Evolutionary conservation across 1,140 invertebrate genomes (phyloP).

Genomic region (Eupristina koningsbergeri): DNA sequence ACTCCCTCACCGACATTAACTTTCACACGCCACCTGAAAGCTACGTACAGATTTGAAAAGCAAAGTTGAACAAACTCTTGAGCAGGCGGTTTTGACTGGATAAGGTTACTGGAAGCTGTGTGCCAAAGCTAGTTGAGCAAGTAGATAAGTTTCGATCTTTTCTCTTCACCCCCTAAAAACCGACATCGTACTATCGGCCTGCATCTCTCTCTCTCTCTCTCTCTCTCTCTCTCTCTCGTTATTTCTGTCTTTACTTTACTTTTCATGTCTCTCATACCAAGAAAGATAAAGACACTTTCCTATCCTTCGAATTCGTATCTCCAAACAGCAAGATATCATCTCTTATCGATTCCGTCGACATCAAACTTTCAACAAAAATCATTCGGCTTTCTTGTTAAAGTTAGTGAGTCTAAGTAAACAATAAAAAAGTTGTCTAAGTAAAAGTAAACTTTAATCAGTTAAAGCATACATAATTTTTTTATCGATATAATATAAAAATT

Average conservation of each 20-base stretch:
- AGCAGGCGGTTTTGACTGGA: slow-evolving; percentile 67
- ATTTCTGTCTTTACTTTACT: slow-evolving; percentile 31
- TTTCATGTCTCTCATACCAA: background rate
- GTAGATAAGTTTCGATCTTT: slow-evolving; percentile 71
- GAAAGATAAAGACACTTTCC: slow-evolving; percentile 14
- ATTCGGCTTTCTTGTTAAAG: background rate
- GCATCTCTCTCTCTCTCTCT: background rate
- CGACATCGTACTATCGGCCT: background rate
- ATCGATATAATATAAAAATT: background rate
- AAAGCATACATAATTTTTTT: slow-evolving; percentile 22
- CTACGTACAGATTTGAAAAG: slow-evolving; percentile 65
- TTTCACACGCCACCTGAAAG: background rate
- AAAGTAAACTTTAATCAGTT: background rate
- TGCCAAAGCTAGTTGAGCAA: slow-evolving; percentile 70
- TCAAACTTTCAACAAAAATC: slow-evolving; percentile 6
- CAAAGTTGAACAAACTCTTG: slow-evolving; percentile 64
- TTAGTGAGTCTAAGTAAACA: background rate
- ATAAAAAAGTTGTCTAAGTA: background rate
- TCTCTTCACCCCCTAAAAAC: slow-evolving; percentile 54
- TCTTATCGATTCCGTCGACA: slow-evolving; percentile 20
- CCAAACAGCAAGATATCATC: slow-evolving; percentile 9
- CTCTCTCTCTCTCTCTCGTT: slow-evolving; percentile 41
- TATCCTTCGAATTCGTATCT: background rate
- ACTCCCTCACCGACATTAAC: slow-evolving; percentile 5
- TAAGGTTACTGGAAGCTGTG: slow-evolving; percentile 63